phyloP scores from a whole-genome alignment of 2,797 vertebrate genomes.

The Tenualosa thibaudeaui region DNA sequence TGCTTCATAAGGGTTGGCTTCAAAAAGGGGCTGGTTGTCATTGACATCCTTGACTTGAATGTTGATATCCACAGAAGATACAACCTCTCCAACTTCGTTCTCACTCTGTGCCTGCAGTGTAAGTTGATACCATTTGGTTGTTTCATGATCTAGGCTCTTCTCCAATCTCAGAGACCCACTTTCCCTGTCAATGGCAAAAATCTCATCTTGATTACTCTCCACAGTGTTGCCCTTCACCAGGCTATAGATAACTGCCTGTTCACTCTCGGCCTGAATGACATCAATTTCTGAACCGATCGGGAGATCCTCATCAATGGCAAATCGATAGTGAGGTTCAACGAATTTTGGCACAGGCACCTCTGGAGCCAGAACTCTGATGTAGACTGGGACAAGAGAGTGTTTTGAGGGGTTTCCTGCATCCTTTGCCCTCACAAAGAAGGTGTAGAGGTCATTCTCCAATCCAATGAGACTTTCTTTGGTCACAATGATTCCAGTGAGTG shows the following conservation, averaged over 20 bases:
- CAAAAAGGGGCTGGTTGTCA: constrained; percentile 90
- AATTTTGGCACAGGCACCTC: constrained; percentile 86
- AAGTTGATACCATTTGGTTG: constrained; percentile 95
- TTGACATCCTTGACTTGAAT: constrained; percentile 94
- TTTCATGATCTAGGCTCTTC: constrained; percentile 92
- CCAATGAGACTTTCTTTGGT: constrained; percentile 97
- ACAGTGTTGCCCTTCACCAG: constrained; percentile 88
- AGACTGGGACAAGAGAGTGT: constrained; percentile 86
- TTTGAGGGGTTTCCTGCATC: constrained; percentile 87
- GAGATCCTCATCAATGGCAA: constrained; percentile 85
- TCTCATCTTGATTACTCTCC: constrained; percentile 89
- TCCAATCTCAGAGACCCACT: constrained; percentile 89
- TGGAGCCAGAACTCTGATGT: constrained; percentile 86
- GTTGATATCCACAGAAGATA: constrained; percentile 83
- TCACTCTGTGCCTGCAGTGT: constrained; percentile 77
- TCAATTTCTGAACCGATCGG: constrained; percentile 90
- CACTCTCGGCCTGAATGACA: constrained; percentile 81
- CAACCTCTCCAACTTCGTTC: constrained; percentile 76
- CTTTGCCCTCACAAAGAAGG: constrained; percentile 87
- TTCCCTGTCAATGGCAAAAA: constrained; percentile 87
- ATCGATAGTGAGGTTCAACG: constrained; percentile 89
- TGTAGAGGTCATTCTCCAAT: constrained; percentile 89
- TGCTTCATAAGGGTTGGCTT: constrained; percentile 89
- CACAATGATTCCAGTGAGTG: constrained; percentile 82
- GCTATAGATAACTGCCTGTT: constrained; percentile 79